A percentile compares a stretch with the other conserved stretches of the same genome.
phyloP scores from a whole-genome alignment of 1,140 invertebrate genomes.

The Argopecten irradians region DNA sequence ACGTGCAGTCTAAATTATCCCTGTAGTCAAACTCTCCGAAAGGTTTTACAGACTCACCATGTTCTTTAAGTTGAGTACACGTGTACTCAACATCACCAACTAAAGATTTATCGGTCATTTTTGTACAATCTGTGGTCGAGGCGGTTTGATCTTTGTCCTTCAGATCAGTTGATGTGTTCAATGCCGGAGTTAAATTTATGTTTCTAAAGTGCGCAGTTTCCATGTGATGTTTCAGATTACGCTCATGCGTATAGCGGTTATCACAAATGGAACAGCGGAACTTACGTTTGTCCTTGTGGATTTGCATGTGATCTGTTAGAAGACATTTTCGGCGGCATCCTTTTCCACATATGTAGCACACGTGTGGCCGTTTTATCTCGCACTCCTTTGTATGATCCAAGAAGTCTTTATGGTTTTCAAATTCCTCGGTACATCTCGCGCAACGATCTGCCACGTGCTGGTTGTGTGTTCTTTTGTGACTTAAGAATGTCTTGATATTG shows the following conservation, averaged over 20 bases:
- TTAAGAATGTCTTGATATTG: not conserved
- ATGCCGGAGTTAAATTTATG: not conserved
- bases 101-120: not conserved
- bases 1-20: not conserved
- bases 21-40: not conserved
- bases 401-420: not conserved
- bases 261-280: not conserved
- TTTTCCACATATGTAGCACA: not conserved
- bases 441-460: not conserved
- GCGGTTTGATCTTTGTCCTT: not conserved
- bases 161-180: not conserved
- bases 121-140: not conserved
- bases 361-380: not conserved
- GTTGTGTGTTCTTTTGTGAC: not conserved
- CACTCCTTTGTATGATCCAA: not conserved
- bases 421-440: not conserved
- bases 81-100: not conserved
- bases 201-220: not conserved
- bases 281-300: not conserved
- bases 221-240: not conserved
- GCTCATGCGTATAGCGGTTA: not conserved
- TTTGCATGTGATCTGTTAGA: not conserved
- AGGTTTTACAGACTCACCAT: not conserved
- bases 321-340: not conserved
- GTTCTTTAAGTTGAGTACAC: not conserved